Conservation (phyloP, 2,113 vertebrate genomes). For the Cyprinodon variegatus region DNA sequence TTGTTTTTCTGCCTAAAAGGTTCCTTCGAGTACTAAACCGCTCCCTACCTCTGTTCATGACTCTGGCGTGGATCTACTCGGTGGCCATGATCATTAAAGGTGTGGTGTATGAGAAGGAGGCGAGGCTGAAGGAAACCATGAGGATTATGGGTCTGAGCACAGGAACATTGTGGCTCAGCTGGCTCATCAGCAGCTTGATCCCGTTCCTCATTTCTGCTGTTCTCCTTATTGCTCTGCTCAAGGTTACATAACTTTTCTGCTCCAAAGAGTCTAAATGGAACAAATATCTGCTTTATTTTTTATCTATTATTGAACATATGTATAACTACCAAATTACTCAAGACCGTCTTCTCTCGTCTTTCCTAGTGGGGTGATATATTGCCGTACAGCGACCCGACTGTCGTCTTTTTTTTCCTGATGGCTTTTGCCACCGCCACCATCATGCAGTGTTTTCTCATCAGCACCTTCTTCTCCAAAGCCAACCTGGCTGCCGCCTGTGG, state of each 20-base stretch:
- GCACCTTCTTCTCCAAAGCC: conserved; percentile 87
- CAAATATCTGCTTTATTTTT: neutral
- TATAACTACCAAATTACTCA: neutral
- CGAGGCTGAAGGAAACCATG: conserved; percentile 89
- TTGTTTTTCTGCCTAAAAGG: conserved; percentile 62
- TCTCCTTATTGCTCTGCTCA: conserved; percentile 86
- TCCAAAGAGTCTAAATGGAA: neutral
- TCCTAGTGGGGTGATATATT: conserved; percentile 87
- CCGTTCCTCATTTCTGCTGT: conserved; percentile 86
- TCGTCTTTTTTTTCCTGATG: conserved; percentile 87
- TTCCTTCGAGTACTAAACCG: conserved; percentile 88
- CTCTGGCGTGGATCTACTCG: conserved; percentile 91
- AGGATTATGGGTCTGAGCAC: conserved; percentile 88
- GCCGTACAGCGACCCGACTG: conserved; percentile 85
- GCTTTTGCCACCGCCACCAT: conserved; percentile 91
- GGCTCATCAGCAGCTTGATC: conserved; percentile 89
- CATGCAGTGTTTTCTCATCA: conserved; percentile 92
- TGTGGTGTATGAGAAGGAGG: conserved; percentile 92
- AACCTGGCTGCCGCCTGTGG: conserved; percentile 91
- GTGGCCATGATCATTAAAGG: conserved; percentile 93
- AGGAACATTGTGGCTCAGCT: conserved; percentile 87
- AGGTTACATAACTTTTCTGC: conserved; percentile 72
- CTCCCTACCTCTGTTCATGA: conserved; percentile 91
- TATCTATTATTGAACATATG: neutral
- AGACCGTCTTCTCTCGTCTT: neutral